These are phyloP conservation scores for Antheraea assamensis DNA, from an alignment of 2,888 invertebrate genomes.

Conservation along the genomic window DNA sequence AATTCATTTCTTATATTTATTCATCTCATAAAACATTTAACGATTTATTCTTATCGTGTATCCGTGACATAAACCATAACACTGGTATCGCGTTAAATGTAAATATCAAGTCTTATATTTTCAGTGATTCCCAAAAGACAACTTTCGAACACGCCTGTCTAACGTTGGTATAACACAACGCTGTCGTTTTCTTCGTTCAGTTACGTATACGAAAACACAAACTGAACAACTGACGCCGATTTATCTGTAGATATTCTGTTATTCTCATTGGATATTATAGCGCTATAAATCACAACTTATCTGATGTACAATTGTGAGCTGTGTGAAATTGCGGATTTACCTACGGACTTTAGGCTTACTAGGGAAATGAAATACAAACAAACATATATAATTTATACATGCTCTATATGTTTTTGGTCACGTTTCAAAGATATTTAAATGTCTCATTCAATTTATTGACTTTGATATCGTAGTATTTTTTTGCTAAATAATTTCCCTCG, in stretches of 20 bases:
- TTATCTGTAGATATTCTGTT: slow-evolving; percentile 37
- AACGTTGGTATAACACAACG: not conserved
- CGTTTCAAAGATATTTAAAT: not conserved
- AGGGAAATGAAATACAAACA: not conserved
- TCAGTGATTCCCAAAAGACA: not conserved
- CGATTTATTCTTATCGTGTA: too few species aligned
- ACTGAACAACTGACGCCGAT: slow-evolving; percentile 43
- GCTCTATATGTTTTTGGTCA: not conserved
- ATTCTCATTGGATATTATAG: slow-evolving; percentile 17
- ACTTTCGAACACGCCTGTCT: not conserved
- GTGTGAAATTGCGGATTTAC: slow-evolving; percentile 17
- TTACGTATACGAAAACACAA: slow-evolving; percentile 1
- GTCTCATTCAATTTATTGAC: too few species aligned
- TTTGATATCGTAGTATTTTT: too few species aligned
- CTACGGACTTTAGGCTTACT: slow-evolving; percentile 1
- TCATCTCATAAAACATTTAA: too few species aligned
- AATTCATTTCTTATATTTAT: too few species aligned
- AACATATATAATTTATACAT: not conserved
- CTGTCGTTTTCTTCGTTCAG: not conserved
- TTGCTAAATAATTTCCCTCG: too few species aligned
- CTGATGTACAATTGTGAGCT: slow-evolving; percentile 17
- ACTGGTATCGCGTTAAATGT: not conserved
- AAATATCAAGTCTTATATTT: not conserved
- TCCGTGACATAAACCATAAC: too few species aligned
- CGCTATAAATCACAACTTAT: slow-evolving; percentile 22